Conservation (phyloP, 1,140 invertebrate genomes). For the Tetragonula clypearis region DNA sequence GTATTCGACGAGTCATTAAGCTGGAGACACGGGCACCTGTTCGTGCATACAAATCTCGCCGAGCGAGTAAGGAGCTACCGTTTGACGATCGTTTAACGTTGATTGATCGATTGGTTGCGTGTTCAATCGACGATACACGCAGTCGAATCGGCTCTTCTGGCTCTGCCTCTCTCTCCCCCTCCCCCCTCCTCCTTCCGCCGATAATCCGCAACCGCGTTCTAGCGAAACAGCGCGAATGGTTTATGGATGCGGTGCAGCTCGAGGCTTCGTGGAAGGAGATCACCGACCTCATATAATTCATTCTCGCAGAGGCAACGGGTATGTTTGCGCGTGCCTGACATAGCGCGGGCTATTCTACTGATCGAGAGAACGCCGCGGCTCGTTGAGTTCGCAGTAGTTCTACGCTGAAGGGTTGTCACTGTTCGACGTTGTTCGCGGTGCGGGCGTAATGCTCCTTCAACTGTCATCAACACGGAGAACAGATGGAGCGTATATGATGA, state of each 20-base stretch:
- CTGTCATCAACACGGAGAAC: background rate
- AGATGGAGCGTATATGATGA: background rate
- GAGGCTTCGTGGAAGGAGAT: slow-evolving; percentile 19
- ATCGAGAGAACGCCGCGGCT: slow-evolving; percentile 6
- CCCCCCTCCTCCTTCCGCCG: background rate
- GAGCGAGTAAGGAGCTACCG: background rate
- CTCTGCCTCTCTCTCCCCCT: no score
- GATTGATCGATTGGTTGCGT: slow-evolving; percentile 24
- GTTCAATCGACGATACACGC: slow-evolving; percentile 17
- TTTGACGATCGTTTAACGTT: slow-evolving; percentile 26
- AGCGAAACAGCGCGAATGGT: slow-evolving; percentile 45
- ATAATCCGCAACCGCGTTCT: background rate
- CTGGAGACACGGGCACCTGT: slow-evolving; percentile 4
- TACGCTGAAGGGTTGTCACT: slow-evolving; percentile 26
- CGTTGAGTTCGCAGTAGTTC: background rate
- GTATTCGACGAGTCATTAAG: background rate
- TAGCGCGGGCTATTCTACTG: slow-evolving; percentile 22
- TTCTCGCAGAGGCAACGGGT: slow-evolving; percentile 6
- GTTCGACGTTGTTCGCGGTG: background rate
- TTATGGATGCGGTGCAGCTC: slow-evolving; percentile 27
- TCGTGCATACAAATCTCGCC: background rate
- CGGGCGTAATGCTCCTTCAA: slow-evolving; percentile 10
- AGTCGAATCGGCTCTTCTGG: background rate
- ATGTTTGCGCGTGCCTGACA: slow-evolving; percentile 42
- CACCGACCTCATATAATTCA: slow-evolving; percentile 41